Percentiles rank a stretch among this genome's conserved stretches.
Conservation (phyloP, 2,797 vertebrate species). For the Gadopsis marmoratus region DNA sequence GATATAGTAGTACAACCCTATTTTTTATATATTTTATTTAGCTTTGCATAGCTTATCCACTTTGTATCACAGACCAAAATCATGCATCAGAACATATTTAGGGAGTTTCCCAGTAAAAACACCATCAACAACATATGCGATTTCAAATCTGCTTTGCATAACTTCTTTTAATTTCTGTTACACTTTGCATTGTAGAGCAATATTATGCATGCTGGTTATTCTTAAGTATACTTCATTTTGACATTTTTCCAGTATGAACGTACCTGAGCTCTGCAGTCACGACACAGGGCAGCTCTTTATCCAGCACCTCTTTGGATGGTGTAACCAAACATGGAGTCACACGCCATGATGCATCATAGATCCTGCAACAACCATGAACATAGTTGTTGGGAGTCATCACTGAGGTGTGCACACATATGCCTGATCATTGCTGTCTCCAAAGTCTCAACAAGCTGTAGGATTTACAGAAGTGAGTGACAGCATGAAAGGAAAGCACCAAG, state of each 20-base stretch:
- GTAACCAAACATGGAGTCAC: not conserved
- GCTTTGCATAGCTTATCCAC: not conserved
- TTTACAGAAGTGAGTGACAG: conserved; percentile 26
- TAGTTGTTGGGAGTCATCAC: not conserved
- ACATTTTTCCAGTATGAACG: not conserved
- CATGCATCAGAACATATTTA: not conserved
- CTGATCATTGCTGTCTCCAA: conserved; percentile 10
- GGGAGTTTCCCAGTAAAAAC: not conserved
- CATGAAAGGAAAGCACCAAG: conserved; percentile 29
- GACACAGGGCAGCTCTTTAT: not conserved
- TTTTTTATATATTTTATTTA: not conserved
- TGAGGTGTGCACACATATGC: not conserved
- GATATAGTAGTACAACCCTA: not conserved
- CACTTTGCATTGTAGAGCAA: not conserved
- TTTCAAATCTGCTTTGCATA: not conserved
- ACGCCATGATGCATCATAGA: not conserved
- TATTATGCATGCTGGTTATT: not conserved
- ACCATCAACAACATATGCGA: not conserved
- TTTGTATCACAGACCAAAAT: not conserved
- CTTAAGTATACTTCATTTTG: not conserved
- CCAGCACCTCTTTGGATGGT: not conserved
- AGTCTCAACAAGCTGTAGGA: conserved; percentile 45
- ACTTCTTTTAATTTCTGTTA: not conserved
- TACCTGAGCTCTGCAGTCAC: not conserved
- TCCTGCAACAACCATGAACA: conserved; percentile 1